Evolutionary conservation across 2,888 invertebrate genomes (phyloP).

Genomic region (Mesorhabditis spiculigera): DNA sequence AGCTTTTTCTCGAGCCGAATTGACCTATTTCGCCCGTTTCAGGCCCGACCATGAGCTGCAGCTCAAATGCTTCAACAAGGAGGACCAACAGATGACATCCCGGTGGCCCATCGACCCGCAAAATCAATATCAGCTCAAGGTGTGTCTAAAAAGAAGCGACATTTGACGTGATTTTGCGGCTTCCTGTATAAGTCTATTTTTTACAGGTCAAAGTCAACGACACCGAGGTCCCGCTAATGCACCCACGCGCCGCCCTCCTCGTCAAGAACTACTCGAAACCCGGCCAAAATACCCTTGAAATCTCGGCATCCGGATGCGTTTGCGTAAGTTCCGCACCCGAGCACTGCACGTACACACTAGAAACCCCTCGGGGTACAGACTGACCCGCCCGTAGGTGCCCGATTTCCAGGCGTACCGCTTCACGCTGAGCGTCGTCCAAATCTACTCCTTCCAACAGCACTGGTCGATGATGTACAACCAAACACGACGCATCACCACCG

Average conservation of each 20-base stretch:
- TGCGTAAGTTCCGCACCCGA: background rate
- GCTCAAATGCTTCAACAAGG: slow-evolving; percentile 4
- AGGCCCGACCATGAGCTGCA: background rate
- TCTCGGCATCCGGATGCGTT: background rate
- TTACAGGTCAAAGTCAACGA: background rate
- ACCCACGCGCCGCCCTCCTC: background rate
- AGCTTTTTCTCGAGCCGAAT: too few relatives aligned
- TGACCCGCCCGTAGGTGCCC: too few relatives aligned
- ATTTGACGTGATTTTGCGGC: background rate
- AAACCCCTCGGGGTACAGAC: too few relatives aligned
- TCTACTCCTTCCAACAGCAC: background rate
- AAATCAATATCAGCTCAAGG: background rate
- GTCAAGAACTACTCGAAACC: background rate
- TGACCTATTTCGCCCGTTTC: background rate
- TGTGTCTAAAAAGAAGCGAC: background rate
- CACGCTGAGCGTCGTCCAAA: background rate
- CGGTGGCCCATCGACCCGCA: background rate
- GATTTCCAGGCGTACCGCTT: background rate
- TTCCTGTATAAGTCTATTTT: too few relatives aligned
- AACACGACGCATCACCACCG: too few relatives aligned
- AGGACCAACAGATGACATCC: background rate
- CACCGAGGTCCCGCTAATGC: background rate
- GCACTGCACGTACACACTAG: too few relatives aligned
- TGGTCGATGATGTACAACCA: background rate
- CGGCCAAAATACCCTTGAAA: background rate